phyloP scores from a whole-genome alignment of 2,113 vertebrate genomes.

The Lampris incognitus region DNA sequence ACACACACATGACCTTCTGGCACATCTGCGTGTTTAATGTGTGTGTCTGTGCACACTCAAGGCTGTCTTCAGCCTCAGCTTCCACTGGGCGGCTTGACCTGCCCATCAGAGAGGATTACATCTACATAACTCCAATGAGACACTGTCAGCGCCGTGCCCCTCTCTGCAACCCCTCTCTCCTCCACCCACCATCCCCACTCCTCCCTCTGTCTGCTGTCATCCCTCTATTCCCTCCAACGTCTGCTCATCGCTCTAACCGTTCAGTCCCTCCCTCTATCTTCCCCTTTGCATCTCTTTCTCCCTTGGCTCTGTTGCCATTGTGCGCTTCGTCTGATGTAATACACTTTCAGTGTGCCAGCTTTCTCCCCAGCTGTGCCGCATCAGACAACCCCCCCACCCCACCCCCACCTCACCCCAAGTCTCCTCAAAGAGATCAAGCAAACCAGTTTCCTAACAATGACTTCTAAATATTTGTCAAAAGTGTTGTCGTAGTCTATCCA shows the following conservation, averaged over 20 bases:
- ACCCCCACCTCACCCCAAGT: constrained; percentile 10
- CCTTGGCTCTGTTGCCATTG: not conserved
- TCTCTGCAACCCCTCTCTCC: constrained; percentile 12
- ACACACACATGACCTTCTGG: constrained; percentile 16
- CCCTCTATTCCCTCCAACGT: constrained; percentile 13
- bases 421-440: constrained; percentile 11
- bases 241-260: constrained; percentile 46
- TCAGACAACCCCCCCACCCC: constrained; percentile 40
- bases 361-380: constrained; percentile 47
- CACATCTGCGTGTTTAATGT: constrained; percentile 9
- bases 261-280: constrained; percentile 22
- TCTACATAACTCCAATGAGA: constrained; percentile 57
- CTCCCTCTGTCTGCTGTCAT: constrained; percentile 36
- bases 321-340: constrained; percentile 50
- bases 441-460: constrained; percentile 12
- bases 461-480: constrained; percentile 35
- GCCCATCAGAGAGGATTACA: constrained; percentile 67
- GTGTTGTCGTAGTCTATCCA: not conserved
- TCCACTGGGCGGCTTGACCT: constrained; percentile 50
- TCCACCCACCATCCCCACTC: constrained; percentile 17
- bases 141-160: constrained; percentile 54
- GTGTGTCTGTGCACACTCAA: constrained; percentile 4
- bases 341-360: constrained; percentile 28
- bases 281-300: constrained; percentile 10
- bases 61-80: constrained; percentile 23